These are phyloP conservation scores for Aphelinus atriplicis DNA, from an alignment of 1,140 invertebrate species.

Conservation along the genomic window DNA sequence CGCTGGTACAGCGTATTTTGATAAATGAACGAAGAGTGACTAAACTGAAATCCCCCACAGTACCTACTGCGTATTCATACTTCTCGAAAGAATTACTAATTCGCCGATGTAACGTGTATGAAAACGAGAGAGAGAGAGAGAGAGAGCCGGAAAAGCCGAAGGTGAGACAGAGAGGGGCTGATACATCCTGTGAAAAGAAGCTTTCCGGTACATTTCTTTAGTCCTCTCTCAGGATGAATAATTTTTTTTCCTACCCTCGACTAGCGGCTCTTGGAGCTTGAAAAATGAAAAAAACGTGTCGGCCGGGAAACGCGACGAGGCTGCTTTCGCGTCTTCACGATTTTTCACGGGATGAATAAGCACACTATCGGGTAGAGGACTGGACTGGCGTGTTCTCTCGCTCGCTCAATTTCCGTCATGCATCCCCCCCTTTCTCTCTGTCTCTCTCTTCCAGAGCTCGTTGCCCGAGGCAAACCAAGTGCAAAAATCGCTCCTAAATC, in stretches of 20 bases:
- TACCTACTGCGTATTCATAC: background rate
- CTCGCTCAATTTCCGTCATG: constrained; percentile 38
- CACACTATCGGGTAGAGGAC: constrained; percentile 21
- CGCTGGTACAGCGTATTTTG: background rate
- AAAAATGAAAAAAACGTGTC: constrained; percentile 28
- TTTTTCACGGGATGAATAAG: constrained; percentile 39
- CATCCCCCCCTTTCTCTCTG: constrained; percentile 1
- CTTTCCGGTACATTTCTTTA: constrained; percentile 32
- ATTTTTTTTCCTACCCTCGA: constrained; percentile 16
- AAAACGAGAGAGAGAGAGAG: background rate
- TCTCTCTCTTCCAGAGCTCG: background rate
- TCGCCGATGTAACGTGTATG: constrained; percentile 9
- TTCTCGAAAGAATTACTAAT: constrained; percentile 21
- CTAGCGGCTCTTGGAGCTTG: background rate
- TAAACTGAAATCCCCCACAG: constrained; percentile 22
- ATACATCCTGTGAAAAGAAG: constrained; percentile 13
- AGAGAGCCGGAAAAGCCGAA: background rate
- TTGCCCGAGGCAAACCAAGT: constrained; percentile 11
- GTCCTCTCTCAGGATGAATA: constrained; percentile 33
- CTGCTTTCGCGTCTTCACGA: constrained; percentile 23
- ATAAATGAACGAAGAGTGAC: constrained; percentile 31
- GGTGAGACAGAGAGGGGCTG: background rate
- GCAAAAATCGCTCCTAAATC: constrained; percentile 39
- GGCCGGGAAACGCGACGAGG: background rate
- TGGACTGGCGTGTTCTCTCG: background rate